Percentiles rank a stretch among this genome's conserved stretches.
phyloP scores from a whole-genome alignment of 2,888 invertebrate genomes.

The Amphimallon solstitiale region DNA sequence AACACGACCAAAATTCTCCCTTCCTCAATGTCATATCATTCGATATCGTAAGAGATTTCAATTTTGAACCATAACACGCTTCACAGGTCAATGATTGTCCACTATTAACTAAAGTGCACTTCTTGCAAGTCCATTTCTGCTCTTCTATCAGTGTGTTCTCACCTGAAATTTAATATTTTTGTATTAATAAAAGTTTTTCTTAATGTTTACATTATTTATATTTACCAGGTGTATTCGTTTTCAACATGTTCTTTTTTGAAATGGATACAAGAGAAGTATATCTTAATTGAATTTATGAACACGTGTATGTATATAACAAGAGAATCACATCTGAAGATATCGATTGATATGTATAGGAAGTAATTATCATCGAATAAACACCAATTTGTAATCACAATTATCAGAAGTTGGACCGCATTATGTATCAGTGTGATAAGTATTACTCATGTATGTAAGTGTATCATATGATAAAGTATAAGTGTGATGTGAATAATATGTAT shows the following conservation, averaged over 20 bases:
- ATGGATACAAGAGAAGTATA: too few species aligned
- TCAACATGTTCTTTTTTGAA: conserved; percentile 7
- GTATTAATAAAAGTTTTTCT: background rate
- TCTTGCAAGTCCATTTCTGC: conserved; percentile 83
- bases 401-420: background rate
- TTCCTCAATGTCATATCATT: conserved; percentile 76
- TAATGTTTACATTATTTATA: background rate
- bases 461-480: conserved; percentile 14
- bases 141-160: conserved; percentile 51
- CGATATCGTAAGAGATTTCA: conserved; percentile 72
- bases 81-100: conserved; percentile 78
- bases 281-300: too few species aligned
- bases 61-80: conserved; percentile 87
- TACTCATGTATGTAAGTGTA: background rate
- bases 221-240: background rate
- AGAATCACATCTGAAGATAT: background rate
- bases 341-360: conserved; percentile 5
- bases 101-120: conserved; percentile 88
- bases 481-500: background rate
- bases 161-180: conserved; percentile 14
- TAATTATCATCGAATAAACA: background rate
- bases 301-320: background rate
- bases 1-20: conserved; percentile 83
- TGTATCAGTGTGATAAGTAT: too few species aligned
- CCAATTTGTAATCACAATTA: background rate